Percentiles rank a stretch among this genome's conserved stretches.
These are phyloP conservation scores for Podiceps cristatus DNA, from an alignment of 2,113 vertebrate genomes.

Conservation along the genomic window DNA sequence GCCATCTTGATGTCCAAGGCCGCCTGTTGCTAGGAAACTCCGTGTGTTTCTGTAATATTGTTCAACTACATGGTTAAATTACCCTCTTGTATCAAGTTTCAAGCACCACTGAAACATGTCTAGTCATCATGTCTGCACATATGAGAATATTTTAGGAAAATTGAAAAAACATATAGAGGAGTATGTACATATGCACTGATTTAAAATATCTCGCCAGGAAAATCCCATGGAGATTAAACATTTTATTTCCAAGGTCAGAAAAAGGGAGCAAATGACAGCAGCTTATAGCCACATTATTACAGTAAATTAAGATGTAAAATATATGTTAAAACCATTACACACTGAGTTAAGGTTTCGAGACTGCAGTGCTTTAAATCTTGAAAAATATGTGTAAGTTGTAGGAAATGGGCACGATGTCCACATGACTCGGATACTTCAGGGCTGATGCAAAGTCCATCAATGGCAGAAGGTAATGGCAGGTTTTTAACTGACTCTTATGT, in stretches of 20 bases:
- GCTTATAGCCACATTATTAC: constrained; percentile 42
- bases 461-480: neutral
- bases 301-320: constrained; percentile 62
- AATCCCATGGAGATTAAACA: constrained; percentile 55
- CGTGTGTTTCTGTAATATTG: constrained; percentile 58
- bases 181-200: constrained; percentile 37
- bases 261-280: constrained; percentile 55
- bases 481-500: neutral
- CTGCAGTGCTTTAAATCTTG: neutral
- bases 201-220: constrained; percentile 61
- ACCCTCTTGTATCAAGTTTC: constrained; percentile 55
- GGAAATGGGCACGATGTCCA: constrained; percentile 40
- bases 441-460: constrained; percentile 27
- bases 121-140: constrained; percentile 72
- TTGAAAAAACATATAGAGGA: constrained; percentile 55
- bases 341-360: neutral
- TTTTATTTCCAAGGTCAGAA: constrained; percentile 65
- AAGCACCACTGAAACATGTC: constrained; percentile 64
- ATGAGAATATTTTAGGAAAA: constrained; percentile 72
- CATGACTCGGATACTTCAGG: constrained; percentile 34
- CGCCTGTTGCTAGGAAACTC: constrained; percentile 66
- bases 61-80: constrained; percentile 58
- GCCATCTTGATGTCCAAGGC: constrained; percentile 58
- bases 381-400: constrained; percentile 45
- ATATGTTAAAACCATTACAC: constrained; percentile 63